Evolutionary conservation across 2,888 invertebrate species (phyloP), one percentile per base, ranked within the genome.

Genomic region (Leucophora obtusa): DNA sequence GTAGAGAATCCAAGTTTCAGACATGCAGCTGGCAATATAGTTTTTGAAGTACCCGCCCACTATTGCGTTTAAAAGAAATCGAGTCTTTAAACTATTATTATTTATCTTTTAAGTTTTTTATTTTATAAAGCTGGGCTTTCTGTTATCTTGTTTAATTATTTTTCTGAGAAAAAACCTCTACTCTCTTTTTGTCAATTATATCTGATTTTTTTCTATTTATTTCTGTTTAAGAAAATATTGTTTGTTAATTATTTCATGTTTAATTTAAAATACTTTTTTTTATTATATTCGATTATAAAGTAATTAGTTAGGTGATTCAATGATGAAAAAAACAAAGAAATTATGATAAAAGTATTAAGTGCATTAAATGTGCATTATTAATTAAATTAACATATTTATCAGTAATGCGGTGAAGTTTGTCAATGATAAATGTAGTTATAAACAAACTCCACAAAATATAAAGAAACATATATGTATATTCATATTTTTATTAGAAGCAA

Each of bases 21-120:
- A 82, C 85, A 89, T 85, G 86, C 88, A 79, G 86, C 87, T 43
- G 87, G 86, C 76, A 87, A 86, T 56, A 90, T 91, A 38, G 89
- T 90, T 69, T 89, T 89, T 75, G 90, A 91, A 84, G 90, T 91
- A 71, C 90, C 91, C 62, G 84, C 89, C n/a, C 84, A 88, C 11
- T 90, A 90, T 79, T 90, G 90, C 82, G 86, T 87, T 78, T 90
- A 74, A 59, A 17, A 15, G 33, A 15, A 15, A 38, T 47, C 14
- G 47, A 10, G 14, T 70, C 15, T 15, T 60, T 17, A 24, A 15
- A 65, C 17, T 54, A 15, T 54, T 62, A n/a, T 50, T 51, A 38
- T 66, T 60, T 62, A 43, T 15, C 38, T 21, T 51, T 59, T 58
- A 24, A 24, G 21, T 59, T 63, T n/a, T 51, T 28, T 72, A 28